Conservation (phyloP, 2,113 vertebrate genomes). For the Pelmatolapia mariae region DNA sequence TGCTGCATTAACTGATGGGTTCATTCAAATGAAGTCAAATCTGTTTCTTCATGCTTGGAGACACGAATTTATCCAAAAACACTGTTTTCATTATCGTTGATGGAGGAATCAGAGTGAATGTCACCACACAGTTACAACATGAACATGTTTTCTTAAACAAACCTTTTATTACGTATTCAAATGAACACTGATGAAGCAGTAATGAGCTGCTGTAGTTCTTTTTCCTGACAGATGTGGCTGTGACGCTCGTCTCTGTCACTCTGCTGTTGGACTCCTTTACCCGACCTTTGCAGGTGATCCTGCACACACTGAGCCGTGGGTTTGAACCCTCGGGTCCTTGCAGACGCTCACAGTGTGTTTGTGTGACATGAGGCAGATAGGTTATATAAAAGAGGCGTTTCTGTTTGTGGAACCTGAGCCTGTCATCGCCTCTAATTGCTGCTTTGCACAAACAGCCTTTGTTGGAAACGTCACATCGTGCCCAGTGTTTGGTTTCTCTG, state of each 20-base stretch:
- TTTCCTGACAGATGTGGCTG: not conserved
- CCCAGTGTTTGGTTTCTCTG: slow-evolving; percentile 3
- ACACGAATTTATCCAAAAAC: not conserved
- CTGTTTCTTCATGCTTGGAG: not conserved
- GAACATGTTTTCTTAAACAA: rapidly evolving
- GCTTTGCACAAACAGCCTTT: slow-evolving; percentile 10
- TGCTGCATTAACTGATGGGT: not conserved
- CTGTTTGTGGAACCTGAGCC: slow-evolving; percentile 16
- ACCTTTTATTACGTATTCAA: rapidly evolving
- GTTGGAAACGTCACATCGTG: not conserved
- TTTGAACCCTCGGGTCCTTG: not conserved
- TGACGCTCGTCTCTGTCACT: not conserved
- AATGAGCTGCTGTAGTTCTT: not conserved
- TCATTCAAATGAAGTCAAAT: not conserved
- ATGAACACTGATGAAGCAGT: rapidly evolving
- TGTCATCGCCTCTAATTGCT: slow-evolving; percentile 15
- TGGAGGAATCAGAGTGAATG: not conserved
- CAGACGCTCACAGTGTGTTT: not conserved
- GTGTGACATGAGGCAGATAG: not conserved
- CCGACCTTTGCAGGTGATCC: not conserved
- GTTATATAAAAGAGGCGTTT: not conserved
- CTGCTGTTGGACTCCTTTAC: not conserved
- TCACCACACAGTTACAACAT: rapidly evolving
- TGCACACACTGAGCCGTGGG: not conserved
- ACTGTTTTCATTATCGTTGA: not conserved